Conservation (phyloP, 2,797 vertebrate species). For the Onychomys leucogaster region DNA sequence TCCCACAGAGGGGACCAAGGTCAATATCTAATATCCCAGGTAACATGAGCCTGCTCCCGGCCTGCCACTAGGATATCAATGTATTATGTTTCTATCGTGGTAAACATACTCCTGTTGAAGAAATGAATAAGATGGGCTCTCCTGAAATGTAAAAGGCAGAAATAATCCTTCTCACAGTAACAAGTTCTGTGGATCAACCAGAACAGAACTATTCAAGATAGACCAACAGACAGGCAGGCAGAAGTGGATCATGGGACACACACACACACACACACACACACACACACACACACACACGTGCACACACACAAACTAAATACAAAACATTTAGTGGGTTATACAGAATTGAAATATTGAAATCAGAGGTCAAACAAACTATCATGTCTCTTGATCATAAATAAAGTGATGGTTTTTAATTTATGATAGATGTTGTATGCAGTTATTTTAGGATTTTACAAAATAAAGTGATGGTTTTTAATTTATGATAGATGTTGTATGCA, state of each 20-base stretch:
- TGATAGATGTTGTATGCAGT: constrained; percentile 30
- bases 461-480: constrained; percentile 29
- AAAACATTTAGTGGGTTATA: constrained; percentile 63
- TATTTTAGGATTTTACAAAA: constrained; percentile 63
- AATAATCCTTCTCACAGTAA: constrained; percentile 55
- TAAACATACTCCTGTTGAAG: constrained; percentile 78
- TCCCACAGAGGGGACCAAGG: constrained; percentile 57
- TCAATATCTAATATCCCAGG: constrained; percentile 73
- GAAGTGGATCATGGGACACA: neutral
- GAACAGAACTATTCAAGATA: constrained; percentile 69
- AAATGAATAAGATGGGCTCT: constrained; percentile 71
- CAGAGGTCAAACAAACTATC: neutral
- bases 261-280: too few relatives aligned
- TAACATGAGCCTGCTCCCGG: constrained; percentile 65
- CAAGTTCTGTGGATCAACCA: constrained; percentile 70
- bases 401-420: constrained; percentile 29
- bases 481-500: constrained; percentile 52
- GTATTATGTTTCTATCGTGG: constrained; percentile 78
- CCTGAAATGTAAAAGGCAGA: constrained; percentile 57
- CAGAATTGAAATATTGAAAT: constrained; percentile 47
- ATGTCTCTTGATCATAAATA: constrained; percentile 40
- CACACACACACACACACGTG: neutral
- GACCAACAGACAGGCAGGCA: neutral
- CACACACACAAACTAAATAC: constrained; percentile 42
- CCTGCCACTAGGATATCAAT: constrained; percentile 60